Conservation (phyloP, 2,113 vertebrate genomes). For the Dissostichus mawsoni region DNA sequence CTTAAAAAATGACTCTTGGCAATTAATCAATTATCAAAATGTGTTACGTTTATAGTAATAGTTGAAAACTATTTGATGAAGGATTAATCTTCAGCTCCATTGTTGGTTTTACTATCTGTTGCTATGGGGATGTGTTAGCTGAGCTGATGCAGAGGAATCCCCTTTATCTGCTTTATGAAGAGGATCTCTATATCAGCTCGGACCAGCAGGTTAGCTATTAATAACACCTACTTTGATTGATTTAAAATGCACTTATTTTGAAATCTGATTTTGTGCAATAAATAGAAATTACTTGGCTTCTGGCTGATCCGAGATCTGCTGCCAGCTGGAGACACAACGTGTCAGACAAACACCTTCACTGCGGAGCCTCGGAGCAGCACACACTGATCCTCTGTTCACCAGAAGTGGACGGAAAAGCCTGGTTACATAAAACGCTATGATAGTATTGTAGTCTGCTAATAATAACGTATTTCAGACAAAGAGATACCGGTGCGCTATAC, state of each 20-base stretch:
- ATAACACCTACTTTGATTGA: background rate
- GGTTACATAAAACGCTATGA: background rate
- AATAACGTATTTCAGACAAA: background rate
- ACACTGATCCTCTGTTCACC: slow-evolving; percentile 7
- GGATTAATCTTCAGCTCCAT: too few relatives aligned
- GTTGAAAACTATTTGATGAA: too few relatives aligned
- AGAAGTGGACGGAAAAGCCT: slow-evolving; percentile 4
- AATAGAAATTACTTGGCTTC: background rate
- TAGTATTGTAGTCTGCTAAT: background rate
- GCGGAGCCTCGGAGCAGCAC: slow-evolving; percentile 17
- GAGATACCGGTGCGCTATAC: background rate
- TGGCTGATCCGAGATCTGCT: background rate
- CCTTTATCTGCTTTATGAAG: slow-evolving; percentile 47
- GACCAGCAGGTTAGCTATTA: background rate
- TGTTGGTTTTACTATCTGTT: slow-evolving; percentile 61
- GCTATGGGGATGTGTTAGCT: slow-evolving; percentile 63
- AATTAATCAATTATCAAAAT: too few relatives aligned
- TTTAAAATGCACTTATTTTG: background rate
- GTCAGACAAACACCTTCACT: slow-evolving; percentile 24
- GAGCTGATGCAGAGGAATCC: slow-evolving; percentile 69
- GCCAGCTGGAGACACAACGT: slow-evolving; percentile 18
- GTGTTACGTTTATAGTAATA: too few relatives aligned
- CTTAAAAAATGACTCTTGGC: too few relatives aligned
- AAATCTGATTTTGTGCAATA: background rate
- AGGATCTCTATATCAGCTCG: slow-evolving; percentile 34